Evolutionary conservation across 1,140 invertebrate species (phyloP).

Genomic region (Drosophila ambigua): DNA sequence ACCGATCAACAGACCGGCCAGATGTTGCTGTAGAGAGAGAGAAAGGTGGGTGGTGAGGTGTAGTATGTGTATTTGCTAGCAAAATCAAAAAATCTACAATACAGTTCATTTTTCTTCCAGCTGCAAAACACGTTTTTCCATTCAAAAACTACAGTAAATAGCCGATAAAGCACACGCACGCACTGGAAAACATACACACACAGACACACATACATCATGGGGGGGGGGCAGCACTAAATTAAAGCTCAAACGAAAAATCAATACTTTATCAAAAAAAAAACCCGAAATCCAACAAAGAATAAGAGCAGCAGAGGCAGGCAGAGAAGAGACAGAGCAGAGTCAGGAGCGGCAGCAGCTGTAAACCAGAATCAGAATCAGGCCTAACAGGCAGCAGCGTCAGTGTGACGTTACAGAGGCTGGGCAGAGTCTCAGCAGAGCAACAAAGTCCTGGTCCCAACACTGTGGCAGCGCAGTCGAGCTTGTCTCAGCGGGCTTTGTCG

Average conservation of each 20-base stretch:
- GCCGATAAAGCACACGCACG: slow-evolving; percentile 30
- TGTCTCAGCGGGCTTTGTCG: no score
- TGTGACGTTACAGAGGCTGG: no score
- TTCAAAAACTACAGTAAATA: slow-evolving; percentile 27
- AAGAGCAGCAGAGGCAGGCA: not conserved
- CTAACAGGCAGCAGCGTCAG: slow-evolving; percentile 14
- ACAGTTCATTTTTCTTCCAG: slow-evolving; percentile 52
- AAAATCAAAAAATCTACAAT: slow-evolving; percentile 47
- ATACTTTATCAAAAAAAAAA: slow-evolving; percentile 58
- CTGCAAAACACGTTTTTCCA: slow-evolving; percentile 69
- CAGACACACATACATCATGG: slow-evolving; percentile 28
- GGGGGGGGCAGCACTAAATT: slow-evolving; percentile 64
- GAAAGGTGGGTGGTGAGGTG: not conserved
- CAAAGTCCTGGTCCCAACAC: slow-evolving; percentile 5
- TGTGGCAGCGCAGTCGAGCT: slow-evolving; percentile 13
- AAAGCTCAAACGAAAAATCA: slow-evolving; percentile 78
- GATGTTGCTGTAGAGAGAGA: not conserved
- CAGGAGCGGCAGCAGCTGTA: slow-evolving; percentile 4
- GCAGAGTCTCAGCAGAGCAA: no score
- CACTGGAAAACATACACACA: slow-evolving; percentile 7
- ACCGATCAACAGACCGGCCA: no score
- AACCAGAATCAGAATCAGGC: slow-evolving; percentile 3
- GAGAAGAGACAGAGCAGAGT: slow-evolving; percentile 7
- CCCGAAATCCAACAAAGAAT: slow-evolving; percentile 10
- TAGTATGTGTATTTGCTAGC: not conserved